Percentiles rank a stretch among this genome's conserved stretches.
Conservation (phyloP, 2,113 vertebrate genomes). For the Lamprotornis superbus region DNA sequence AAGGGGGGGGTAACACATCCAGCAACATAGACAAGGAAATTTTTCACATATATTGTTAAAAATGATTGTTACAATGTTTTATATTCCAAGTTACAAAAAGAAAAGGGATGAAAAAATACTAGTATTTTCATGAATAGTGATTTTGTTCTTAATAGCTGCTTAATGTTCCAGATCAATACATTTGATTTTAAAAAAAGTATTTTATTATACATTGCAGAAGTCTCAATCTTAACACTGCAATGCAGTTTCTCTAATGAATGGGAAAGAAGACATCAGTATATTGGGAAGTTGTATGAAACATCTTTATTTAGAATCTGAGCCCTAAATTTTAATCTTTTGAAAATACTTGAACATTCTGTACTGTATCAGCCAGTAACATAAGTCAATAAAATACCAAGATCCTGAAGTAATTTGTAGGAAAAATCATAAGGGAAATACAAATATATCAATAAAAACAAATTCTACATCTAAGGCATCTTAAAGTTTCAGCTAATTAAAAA, state of each 20-base stretch:
- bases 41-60: background rate
- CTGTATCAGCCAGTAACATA: background rate
- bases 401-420: background rate
- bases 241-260: background rate
- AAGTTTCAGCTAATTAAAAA: background rate
- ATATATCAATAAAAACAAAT: background rate
- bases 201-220: background rate
- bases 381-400: background rate
- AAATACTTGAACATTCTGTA: background rate
- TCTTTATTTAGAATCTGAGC: background rate
- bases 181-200: background rate
- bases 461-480: background rate
- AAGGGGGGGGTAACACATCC: fast-evolving
- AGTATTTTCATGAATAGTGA: background rate
- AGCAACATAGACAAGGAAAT: background rate
- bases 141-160: background rate
- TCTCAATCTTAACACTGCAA: background rate
- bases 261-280: background rate
- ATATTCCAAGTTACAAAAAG: background rate
- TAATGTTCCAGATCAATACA: background rate
- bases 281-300: background rate
- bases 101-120: background rate
- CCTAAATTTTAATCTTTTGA: background rate
- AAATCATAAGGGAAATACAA: background rate
- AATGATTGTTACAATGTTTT: background rate